These are phyloP conservation scores for Phengaris arion DNA, from an alignment of 2,888 invertebrate species.

Conservation along the genomic window DNA sequence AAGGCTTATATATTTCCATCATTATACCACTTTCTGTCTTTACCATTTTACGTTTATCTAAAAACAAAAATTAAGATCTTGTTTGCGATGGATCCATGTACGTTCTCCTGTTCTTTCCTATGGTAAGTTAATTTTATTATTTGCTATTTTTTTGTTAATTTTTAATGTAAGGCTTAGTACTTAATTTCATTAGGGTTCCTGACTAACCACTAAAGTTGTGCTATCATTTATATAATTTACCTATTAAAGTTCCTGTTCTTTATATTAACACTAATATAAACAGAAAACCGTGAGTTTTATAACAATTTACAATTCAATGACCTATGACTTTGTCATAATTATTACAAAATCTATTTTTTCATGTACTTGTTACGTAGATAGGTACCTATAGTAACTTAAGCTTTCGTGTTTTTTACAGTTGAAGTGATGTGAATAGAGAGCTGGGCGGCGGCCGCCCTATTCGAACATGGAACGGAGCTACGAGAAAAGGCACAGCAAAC, in stretches of 20 bases:
- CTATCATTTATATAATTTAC: background rate
- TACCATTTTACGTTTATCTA: conserved; percentile 59
- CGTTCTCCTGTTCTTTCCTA: conserved; percentile 49
- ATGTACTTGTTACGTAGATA: background rate
- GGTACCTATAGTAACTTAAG: background rate
- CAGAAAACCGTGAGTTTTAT: background rate
- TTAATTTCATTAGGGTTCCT: background rate
- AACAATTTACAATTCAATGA: conserved; percentile 1
- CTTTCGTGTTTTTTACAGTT: conserved; percentile 51
- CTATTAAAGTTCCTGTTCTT: background rate
- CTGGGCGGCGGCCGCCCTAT: conserved; percentile 51
- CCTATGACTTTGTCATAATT: background rate
- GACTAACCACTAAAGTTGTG: background rate
- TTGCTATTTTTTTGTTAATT: background rate
- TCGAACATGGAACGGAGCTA: conserved; percentile 67
- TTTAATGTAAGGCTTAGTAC: background rate
- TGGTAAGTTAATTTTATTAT: conserved; percentile 58
- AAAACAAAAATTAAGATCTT: conserved; percentile 52
- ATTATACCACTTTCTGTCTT: conserved; percentile 57
- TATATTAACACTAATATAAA: background rate
- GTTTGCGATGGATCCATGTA: conserved; percentile 62
- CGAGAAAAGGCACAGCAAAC: conserved; percentile 70
- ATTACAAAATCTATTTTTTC: background rate
- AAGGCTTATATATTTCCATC: conserved; percentile 54
- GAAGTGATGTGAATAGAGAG: conserved; percentile 65